phyloP scores from a whole-genome alignment of 2,113 vertebrate species.

The Phyllostomus discolor region DNA sequence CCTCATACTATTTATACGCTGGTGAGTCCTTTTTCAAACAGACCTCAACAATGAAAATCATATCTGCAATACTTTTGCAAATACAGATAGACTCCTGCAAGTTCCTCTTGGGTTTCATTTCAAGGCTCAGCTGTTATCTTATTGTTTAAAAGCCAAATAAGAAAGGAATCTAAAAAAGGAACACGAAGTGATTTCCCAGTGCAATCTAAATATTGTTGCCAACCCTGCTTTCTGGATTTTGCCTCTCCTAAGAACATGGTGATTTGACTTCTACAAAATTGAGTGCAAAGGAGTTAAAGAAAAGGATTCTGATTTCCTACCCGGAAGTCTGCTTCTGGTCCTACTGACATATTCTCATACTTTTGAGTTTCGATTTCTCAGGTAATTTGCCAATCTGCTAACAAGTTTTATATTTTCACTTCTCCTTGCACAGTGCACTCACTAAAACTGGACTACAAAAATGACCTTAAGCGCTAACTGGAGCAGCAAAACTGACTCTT shows the following conservation, averaged over 20 bases:
- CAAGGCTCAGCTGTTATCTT: neutral
- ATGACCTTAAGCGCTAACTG: neutral
- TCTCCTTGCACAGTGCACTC: neutral
- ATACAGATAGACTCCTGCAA: neutral
- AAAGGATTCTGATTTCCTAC: slow-evolving; percentile 28
- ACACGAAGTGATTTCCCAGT: neutral
- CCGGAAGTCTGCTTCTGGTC: slow-evolving; percentile 42
- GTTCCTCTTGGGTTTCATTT: neutral
- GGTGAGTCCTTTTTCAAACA: slow-evolving; percentile 17
- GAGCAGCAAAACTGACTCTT: neutral
- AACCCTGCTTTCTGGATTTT: neutral
- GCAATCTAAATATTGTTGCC: neutral
- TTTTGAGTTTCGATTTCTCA: slow-evolving; percentile 33
- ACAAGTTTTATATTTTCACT: slow-evolving; percentile 47
- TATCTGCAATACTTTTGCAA: neutral
- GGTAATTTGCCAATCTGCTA: slow-evolving; percentile 55
- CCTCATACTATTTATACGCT: neutral
- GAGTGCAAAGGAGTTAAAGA: neutral
- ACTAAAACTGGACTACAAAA: slow-evolving; percentile 33
- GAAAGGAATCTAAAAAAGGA: neutral
- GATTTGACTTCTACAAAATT: neutral
- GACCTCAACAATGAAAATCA: neutral
- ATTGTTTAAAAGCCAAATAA: slow-evolving; percentile 24
- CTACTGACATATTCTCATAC: slow-evolving; percentile 31
- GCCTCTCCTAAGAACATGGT: neutral